Base-by-base conservation (phyloP, 2,113 vertebrate species). In the Macquaria ambigua region DNA sequence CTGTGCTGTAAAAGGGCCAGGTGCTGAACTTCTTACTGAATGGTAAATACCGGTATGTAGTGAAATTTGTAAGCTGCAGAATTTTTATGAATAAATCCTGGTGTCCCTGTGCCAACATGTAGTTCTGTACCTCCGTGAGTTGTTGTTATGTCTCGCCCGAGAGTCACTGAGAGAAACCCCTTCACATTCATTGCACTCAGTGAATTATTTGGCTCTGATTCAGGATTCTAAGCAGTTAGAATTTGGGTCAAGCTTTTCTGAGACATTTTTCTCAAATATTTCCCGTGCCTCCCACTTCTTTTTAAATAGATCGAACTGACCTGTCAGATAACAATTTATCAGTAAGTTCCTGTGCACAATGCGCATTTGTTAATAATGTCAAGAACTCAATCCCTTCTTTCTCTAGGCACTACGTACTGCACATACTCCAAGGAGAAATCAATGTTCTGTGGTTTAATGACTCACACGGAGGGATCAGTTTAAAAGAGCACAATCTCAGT, bases 321-420 rank as follows among this genome's bases (percentile, higher is more conserved):
- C 75, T 71, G 69, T 79, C 79, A 84, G 59, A 50, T 79, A 74
- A 72, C 28, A 25, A 83, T 80, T 79, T 72, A 43, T 64, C 52
- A 37, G 62, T 83, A 63, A 46, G 43, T 79, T 84, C 50, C 55
- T 75, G 58, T 81, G 76, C 75, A 86, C 79, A 75, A 72, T 59
- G 39, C 53, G 64, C 70, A 10, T 83, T 79, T 82, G 56, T 87
- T 87, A 77, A 79, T 79, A 61, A 87, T 86, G 85, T 88, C 83
- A 79, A 74, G 37, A 70, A 80, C 81, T 84, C 69, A 84, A 81
- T 82, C 55, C 23, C 11, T 68, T 41, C 37, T 81, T 83, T 81
- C 64, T 85, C 52, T 31, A 12, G 69, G 56, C 82, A 43, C 74
- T 83, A 85, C 88, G 75, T 73, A 53, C 59, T 77, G 67, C 15